Evolutionary conservation across 1,140 invertebrate genomes (phyloP), one percentile per base, ranked within the genome.

Genomic region (Macrostomum lignano): DNA sequence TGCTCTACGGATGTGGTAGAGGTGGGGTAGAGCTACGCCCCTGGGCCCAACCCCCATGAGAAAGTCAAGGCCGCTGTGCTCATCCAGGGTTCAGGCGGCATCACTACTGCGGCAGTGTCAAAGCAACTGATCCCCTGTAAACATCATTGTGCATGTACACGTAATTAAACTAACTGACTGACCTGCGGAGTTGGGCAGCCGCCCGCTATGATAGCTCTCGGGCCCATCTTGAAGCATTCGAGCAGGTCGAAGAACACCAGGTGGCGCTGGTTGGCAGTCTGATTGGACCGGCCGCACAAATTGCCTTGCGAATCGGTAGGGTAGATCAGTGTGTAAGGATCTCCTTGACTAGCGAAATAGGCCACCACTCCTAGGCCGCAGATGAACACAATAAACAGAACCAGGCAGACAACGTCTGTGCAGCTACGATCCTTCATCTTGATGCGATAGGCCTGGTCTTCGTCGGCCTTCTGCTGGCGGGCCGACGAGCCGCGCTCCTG

Each of bases 171-270:
- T 9, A 24, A 9, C 23, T 24, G 9, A 9, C 9, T 28, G 5
- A 73, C 74, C 64, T 86, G 76, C 7, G 70, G 67, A 1, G 79
- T 86, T 1, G 66, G 61, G 49, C 81, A 91, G 3, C 74, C 74
- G 7, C 62, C 65, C n/a, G 73, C 61, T n/a, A 73, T 61, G 1
- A 72, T 66, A 4, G 65, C 62, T n/a, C n/a, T n/a, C 0, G 72
- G 66, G 1, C 51, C 53, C 44, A 56, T 44, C 24, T 40, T 43
- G 7, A 43, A 46, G 44, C 52, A 57, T 6, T 44, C 34, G 2
- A 52, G 33, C 26, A 57, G 35, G 36, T 55, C 49, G 42, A 48
- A 57, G 42, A 54, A 57, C 19, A 52, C 40, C 10, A 57, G 40
- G 25, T 53, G 36, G 6, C 40, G 40, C 36, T 7, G 41, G 40